Evolutionary conservation across 2,888 invertebrate species (phyloP).

Genomic region (Lacanobia wlatinum): DNA sequence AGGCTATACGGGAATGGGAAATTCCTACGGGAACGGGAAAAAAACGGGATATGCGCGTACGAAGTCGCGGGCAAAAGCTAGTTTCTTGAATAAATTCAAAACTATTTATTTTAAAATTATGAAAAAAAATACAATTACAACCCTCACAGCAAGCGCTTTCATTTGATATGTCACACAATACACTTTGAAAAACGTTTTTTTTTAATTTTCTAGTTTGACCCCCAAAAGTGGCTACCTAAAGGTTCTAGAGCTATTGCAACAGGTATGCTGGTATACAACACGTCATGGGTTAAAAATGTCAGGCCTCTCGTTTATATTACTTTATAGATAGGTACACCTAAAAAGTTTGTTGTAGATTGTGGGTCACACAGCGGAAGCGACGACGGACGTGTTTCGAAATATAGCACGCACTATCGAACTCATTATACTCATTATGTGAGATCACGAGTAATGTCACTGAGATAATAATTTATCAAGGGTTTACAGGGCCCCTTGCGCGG

Average conservation of each 20-base stretch:
- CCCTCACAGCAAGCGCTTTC: too few species aligned
- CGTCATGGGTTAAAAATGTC: constrained; percentile 45
- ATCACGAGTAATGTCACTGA: constrained; percentile 79
- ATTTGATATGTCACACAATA: too few species aligned
- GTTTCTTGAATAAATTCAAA: too few species aligned
- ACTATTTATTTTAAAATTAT: too few species aligned
- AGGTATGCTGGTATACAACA: constrained; percentile 45
- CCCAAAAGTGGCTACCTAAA: constrained; percentile 9
- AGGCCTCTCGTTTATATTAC: constrained; percentile 39
- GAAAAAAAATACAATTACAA: too few species aligned
- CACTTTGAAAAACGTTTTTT: too few species aligned
- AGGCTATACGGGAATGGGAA: too few species aligned
- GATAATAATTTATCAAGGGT: constrained; percentile 73
- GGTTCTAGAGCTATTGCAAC: constrained; percentile 17
- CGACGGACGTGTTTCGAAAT: constrained; percentile 87
- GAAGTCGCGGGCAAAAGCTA: too few species aligned
- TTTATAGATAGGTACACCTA: constrained; percentile 62
- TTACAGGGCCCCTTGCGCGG: constrained; percentile 64
- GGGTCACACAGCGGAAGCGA: constrained; percentile 84
- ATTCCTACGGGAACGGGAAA: too few species aligned
- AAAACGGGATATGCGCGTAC: too few species aligned
- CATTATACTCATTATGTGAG: constrained; percentile 79
- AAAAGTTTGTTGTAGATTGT: constrained; percentile 78
- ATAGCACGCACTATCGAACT: constrained; percentile 86
- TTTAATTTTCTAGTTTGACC: too few species aligned